phyloP scores from a whole-genome alignment of 2,797 vertebrate species.

The Danio aesculapii region DNA sequence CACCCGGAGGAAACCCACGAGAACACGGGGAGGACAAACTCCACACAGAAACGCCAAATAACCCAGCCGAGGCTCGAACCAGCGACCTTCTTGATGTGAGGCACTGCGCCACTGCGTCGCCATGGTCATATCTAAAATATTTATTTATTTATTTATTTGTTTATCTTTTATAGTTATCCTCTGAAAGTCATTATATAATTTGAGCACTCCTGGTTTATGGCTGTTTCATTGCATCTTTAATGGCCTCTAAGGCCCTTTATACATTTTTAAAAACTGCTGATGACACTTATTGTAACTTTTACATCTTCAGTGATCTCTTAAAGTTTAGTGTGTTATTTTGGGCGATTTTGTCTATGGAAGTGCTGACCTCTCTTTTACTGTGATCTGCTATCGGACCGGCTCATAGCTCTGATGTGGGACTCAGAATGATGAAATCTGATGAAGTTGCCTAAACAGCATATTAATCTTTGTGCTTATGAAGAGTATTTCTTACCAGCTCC shows the following conservation, averaged over 20 bases:
- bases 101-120: no score
- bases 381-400: slow-evolving; percentile 8
- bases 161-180: no score
- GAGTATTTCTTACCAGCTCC: slow-evolving; percentile 24
- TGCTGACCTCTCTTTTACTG: slow-evolving; percentile 11
- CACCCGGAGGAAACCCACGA: no score
- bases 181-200: no score
- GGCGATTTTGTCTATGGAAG: neutral
- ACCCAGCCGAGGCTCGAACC: no score
- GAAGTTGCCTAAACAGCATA: slow-evolving; percentile 15
- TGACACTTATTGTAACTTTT: neutral
- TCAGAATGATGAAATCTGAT: slow-evolving; percentile 33
- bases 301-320: neutral
- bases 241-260: neutral
- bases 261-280: neutral
- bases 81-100: no score
- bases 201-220: no score
- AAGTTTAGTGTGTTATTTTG: neutral
- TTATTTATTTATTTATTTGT: no score
- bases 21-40: no score
- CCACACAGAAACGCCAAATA: no score
- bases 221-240: no score
- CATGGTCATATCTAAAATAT: no score
- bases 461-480: slow-evolving; percentile 33
- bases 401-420: slow-evolving; percentile 2